Evolutionary conservation across 2,113 vertebrate species (phyloP), one percentile per base, ranked within the genome.

Genomic region (Cyanoderma ruficeps): DNA sequence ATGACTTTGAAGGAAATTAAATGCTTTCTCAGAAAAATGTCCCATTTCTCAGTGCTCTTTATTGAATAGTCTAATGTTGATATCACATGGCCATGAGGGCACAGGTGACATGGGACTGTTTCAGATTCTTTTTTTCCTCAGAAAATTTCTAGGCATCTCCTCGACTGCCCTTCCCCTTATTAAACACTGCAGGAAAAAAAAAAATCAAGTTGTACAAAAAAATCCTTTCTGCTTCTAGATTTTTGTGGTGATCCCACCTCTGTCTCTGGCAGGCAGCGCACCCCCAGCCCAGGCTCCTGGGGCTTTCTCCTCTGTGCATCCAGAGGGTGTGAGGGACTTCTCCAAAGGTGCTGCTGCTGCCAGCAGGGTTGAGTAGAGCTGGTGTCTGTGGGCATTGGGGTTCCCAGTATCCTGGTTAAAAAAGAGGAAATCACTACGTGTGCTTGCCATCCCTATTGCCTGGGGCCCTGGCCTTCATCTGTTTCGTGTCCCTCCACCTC

Each of bases 1-100:
- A 56, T 80, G 67, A 47, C 31, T 92, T 67, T 63, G 63, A 64
- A n/a, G 88, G 86, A 37, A 88, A 90, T 90, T 30, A 83, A 52
- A 42, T 44, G 18, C 42, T 77, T 93, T 87, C 84, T 87, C 56
- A 63, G 71, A 53, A 91, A 89, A 92, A 57, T 41, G 13, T 77
- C 33, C 18, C 7, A 15, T 79, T 83, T 83, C 56, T 35, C 50
- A 67, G 11, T 50, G 61, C 27, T 67, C 16, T 61, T 74, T 15
- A 52, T 35, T 89, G 56, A 52, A 10, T 11, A 79, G 16, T 69
- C 23, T 60, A 2, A 69, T n/a, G 35, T 11, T 44, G n/a, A 10
- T 53, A n/a, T 53, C 39, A 33, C 14, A 6, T 12, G 9, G 30
- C 39, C 71, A 44, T 18, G 70, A 52, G 30, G 71, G 22, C 71